Percentiles rank a stretch among this genome's conserved stretches.
These are phyloP conservation scores for Pterocles gutturalis DNA, from an alignment of 2,113 vertebrate species.

Conservation along the genomic window DNA sequence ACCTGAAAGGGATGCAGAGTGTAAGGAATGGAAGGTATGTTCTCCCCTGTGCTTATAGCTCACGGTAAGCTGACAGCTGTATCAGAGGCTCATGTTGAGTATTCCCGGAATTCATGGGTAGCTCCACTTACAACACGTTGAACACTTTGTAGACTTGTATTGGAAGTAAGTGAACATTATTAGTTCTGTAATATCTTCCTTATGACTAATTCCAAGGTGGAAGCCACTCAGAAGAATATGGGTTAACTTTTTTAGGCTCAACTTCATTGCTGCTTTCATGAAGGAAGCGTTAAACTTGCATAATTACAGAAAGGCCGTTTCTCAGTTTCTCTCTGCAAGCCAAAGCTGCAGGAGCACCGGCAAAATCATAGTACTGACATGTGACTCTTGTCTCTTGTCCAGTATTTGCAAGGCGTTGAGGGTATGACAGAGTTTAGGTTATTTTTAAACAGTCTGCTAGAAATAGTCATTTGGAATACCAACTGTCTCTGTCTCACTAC, in stretches of 20 bases:
- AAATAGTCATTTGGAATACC: constrained; percentile 10
- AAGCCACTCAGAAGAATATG: background rate
- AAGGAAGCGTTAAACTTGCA: background rate
- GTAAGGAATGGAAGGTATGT: background rate
- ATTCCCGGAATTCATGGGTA: background rate
- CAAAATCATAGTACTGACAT: background rate
- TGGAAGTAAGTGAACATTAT: background rate
- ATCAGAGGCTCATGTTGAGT: background rate
- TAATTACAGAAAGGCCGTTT: background rate
- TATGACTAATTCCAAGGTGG: background rate
- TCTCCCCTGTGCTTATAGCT: background rate
- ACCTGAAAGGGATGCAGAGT: background rate
- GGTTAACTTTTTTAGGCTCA: background rate
- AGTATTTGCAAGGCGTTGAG: background rate
- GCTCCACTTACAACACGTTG: fast-evolving
- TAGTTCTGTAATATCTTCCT: background rate
- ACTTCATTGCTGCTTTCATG: background rate
- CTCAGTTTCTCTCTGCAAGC: background rate
- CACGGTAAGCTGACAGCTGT: background rate
- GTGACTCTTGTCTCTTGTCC: background rate
- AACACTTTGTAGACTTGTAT: background rate
- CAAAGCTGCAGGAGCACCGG: background rate
- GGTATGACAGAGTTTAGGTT: constrained; percentile 17
- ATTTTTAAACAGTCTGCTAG: constrained; percentile 43
- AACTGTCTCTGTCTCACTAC: fast-evolving